Evolutionary conservation across 2,888 invertebrate genomes (phyloP), one percentile per base, ranked within the genome.

Genomic region (Laothoe populi): DNA sequence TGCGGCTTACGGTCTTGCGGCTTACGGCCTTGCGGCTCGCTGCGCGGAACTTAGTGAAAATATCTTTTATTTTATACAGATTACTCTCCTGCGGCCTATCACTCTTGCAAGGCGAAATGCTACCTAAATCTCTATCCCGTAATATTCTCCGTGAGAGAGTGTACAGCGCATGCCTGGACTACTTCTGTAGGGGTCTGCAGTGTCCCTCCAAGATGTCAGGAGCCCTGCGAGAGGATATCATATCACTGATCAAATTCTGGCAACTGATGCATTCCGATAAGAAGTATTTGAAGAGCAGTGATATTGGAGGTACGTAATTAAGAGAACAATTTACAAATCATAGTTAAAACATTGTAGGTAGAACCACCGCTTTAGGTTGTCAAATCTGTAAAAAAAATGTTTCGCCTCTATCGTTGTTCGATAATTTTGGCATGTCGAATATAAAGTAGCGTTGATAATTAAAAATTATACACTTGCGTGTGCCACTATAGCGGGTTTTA

Each of bases 141-240:
- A 98, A 98, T 81, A 97, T 99, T 1, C 93, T 99, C 0, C 94
- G 99, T 0, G 99, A 99, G 86, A 94, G 99, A 1, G 97, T 99
- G 46, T 99, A 99, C 86, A 96, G 97, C 68, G 96, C 96, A 40
- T 98, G 99, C 62, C 91, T 99, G 61, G 99, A 99, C 84, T 99
- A 99, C 87, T 99, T 98, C 87, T 98, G 98, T 77, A 95, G 97
- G 0, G 96, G 97, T 0, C 95, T 97, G n/a, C 96, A 96, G 63
- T 97, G 97, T 72, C 99, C 99, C 0, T 96, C 96, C 0, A 98
- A 98, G 77, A 94, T 95, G 38, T 94, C 96, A 0, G 94, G 95
- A 0, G 96, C 96, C 5, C 87, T 99, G 16, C 88, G 97, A 19
- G 98, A 99, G 73, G 99, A 99, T 78, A 97, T 99, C 69, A 94